Evolutionary conservation across 2,113 vertebrate genomes (phyloP).

Genomic region (Sapayoa aenigma): DNA sequence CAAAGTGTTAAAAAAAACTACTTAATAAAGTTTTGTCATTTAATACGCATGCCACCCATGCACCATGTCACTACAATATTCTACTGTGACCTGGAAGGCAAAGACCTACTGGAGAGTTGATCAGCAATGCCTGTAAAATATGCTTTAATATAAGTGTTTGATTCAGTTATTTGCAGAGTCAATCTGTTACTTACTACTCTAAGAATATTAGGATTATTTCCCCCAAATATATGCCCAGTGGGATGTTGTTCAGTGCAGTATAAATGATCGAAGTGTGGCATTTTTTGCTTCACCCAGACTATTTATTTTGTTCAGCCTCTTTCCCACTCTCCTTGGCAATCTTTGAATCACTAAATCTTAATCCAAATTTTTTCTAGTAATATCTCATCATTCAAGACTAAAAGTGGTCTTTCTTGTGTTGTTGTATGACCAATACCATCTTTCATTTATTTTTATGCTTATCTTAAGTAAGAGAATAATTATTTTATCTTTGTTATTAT

Average conservation of each 20-base stretch:
- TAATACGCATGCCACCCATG: accelerated
- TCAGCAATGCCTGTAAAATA: not conserved
- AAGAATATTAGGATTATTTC: not conserved
- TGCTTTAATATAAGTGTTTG: not conserved
- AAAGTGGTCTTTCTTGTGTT: not conserved
- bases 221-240: not conserved
- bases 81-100: not conserved
- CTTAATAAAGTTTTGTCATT: not conserved
- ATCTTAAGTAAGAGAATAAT: not conserved
- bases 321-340: not conserved
- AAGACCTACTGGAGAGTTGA: not conserved
- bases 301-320: not conserved
- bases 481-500: not conserved
- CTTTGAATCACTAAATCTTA: not conserved
- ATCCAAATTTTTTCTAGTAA: not conserved
- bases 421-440: not conserved
- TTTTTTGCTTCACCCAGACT: not conserved
- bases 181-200: not conserved
- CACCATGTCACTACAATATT: not conserved
- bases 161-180: not conserved
- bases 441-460: not conserved
- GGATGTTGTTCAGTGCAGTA: not conserved
- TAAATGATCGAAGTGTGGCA: not conserved
- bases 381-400: not conserved
- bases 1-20: not conserved